Conservation (phyloP, 2,113 vertebrate genomes). For the Oryzias curvinotus region DNA sequence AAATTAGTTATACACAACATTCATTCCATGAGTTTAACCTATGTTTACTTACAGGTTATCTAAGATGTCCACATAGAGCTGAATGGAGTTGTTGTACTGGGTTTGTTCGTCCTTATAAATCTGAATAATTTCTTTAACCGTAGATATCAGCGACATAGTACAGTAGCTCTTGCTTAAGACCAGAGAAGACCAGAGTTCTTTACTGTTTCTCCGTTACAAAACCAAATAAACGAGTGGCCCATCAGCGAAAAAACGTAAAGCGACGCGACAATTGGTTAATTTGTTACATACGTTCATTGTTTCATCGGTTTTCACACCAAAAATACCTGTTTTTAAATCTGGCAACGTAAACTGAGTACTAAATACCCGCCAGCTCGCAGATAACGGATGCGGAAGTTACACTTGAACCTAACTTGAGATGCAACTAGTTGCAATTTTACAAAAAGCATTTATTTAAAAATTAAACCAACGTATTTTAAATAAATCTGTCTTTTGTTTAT, state of each 20-base stretch:
- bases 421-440: background rate
- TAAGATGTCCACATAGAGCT: slow-evolving; percentile 54
- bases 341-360: background rate
- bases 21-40: background rate
- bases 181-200: background rate
- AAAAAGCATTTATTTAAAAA: background rate
- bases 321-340: background rate
- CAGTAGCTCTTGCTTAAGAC: background rate
- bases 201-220: background rate
- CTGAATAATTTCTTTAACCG: slow-evolving; percentile 54
- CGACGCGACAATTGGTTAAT: background rate
- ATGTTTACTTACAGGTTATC: slow-evolving; percentile 60
- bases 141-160: slow-evolving; percentile 59
- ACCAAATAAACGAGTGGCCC: background rate
- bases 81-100: slow-evolving; percentile 50
- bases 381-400: slow-evolving; percentile 60
- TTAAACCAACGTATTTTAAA: fast-evolving
- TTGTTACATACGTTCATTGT: background rate
- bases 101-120: slow-evolving; percentile 65
- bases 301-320: background rate
- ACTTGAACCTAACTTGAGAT: background rate
- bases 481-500: background rate
- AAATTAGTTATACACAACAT: too few species aligned
- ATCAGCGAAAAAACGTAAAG: background rate
- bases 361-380: slow-evolving; percentile 29